Conservation (phyloP, 2,888 invertebrate species). For the Galeopsomyia nigrocyanea region DNA sequence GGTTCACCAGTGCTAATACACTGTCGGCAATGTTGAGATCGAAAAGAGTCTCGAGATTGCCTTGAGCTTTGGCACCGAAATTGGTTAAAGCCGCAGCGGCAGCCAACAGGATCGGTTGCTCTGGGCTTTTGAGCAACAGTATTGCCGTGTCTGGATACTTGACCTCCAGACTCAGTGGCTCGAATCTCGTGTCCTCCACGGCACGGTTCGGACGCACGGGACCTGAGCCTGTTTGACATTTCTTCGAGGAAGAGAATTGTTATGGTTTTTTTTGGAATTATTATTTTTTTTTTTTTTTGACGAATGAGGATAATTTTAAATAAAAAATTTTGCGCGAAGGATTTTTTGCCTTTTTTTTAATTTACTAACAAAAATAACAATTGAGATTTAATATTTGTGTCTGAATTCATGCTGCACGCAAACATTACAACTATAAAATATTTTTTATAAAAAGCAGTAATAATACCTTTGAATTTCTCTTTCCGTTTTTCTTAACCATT, state of each 20-base stretch:
- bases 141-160: constrained; percentile 59
- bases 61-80: constrained; percentile 67
- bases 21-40: constrained; percentile 56
- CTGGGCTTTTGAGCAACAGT: constrained; percentile 58
- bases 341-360: too few relatives aligned
- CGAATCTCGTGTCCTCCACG: constrained; percentile 48
- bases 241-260: neutral
- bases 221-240: neutral
- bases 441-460: neutral
- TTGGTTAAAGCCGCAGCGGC: constrained; percentile 69
- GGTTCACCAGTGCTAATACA: constrained; percentile 55
- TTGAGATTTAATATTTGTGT: too few relatives aligned
- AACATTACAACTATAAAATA: too few relatives aligned
- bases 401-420: too few relatives aligned
- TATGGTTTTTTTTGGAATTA: too few relatives aligned
- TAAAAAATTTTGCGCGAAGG: too few relatives aligned
- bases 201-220: constrained; percentile 22
- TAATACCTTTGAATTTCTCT: constrained; percentile 34
- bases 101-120: constrained; percentile 66
- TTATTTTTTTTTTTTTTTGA: too few relatives aligned
- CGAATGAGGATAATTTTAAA: too few relatives aligned
- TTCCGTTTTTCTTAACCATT: constrained; percentile 22
- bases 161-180: constrained; percentile 54
- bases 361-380: too few relatives aligned
- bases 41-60: constrained; percentile 57